These are phyloP conservation scores for Ochotona curzoniae DNA, from an alignment of 2,113 vertebrate genomes.

Conservation along the genomic window DNA sequence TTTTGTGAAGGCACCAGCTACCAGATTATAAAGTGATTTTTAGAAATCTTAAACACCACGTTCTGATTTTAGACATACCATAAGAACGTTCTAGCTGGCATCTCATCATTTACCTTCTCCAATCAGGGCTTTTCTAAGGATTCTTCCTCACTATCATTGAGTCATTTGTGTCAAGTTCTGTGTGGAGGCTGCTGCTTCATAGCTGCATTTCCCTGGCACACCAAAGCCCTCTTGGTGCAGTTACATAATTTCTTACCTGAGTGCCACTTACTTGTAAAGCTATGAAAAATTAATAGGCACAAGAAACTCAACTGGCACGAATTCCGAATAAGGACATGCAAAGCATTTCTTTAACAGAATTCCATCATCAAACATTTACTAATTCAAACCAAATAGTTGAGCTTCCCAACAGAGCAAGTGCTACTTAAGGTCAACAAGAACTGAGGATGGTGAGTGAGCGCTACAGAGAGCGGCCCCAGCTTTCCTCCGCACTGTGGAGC, in stretches of 20 bases:
- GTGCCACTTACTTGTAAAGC: not conserved
- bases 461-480: not conserved
- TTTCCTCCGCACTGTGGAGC: not conserved
- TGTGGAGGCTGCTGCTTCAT: not conserved
- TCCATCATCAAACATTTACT: slow-evolving; percentile 22
- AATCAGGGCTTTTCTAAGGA: no score
- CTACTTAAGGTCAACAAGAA: not conserved
- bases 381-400: not conserved
- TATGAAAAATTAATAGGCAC: not conserved
- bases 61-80: not conserved
- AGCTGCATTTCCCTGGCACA: not conserved
- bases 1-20: not conserved
- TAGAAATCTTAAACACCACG: not conserved
- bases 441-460: not conserved
- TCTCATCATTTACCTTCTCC: not conserved
- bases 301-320: not conserved
- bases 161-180: not conserved
- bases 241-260: not conserved
- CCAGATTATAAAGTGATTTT: slow-evolving; percentile 4
- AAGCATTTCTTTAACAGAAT: not conserved
- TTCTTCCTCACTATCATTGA: no score
- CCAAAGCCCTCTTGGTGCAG: not conserved
- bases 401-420: not conserved
- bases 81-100: not conserved
- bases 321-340: not conserved